phyloP scores from a whole-genome alignment of 2,797 vertebrate species.

The Tympanoctomys barrerae region DNA sequence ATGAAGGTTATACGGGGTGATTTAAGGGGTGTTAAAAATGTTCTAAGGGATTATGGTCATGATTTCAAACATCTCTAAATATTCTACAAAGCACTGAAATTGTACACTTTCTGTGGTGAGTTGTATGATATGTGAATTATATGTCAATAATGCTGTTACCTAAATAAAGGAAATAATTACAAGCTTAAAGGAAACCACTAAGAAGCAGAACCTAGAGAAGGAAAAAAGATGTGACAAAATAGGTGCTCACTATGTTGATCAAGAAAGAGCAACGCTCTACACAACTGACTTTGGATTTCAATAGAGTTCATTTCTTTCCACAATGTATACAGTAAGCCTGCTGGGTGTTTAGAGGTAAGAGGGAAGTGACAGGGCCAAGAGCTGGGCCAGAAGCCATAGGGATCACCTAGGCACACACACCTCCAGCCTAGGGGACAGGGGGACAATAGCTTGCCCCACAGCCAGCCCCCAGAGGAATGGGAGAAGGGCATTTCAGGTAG shows the following conservation, averaged over 20 bases:
- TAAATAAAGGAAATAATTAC: background rate
- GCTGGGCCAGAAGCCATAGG: background rate
- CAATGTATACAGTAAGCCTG: background rate
- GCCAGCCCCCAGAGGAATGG: background rate
- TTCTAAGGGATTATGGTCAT: background rate
- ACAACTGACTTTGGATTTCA: background rate
- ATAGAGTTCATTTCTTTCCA: background rate
- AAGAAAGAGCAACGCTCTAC: background rate
- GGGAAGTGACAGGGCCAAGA: background rate
- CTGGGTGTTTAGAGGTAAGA: too few species aligned
- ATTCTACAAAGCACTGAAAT: background rate
- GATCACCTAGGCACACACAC: background rate
- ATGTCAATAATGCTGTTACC: background rate
- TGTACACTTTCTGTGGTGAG: background rate
- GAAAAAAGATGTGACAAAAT: background rate
- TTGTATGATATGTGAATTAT: background rate
- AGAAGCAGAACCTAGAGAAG: background rate
- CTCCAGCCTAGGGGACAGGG: background rate
- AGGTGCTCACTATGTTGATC: background rate
- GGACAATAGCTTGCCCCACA: background rate
- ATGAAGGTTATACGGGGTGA: background rate
- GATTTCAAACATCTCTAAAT: background rate
- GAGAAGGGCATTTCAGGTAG: accelerated
- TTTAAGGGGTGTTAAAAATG: background rate
- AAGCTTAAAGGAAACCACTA: background rate